Evolutionary conservation across 2,113 vertebrate species (phyloP).

Genomic region (Pedetes capensis): DNA sequence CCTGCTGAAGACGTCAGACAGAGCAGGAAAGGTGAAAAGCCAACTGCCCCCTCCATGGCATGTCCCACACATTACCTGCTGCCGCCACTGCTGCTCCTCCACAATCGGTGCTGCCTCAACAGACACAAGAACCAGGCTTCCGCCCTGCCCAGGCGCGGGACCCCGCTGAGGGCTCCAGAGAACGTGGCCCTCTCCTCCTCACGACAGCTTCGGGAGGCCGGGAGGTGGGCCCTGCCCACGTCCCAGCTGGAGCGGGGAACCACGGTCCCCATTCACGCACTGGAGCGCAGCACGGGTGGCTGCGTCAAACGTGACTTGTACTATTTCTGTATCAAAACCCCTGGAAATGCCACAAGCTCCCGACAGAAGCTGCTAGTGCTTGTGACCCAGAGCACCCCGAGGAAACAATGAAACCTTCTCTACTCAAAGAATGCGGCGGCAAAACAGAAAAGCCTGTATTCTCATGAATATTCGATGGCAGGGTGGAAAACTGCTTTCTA

Average conservation of each 20-base stretch:
- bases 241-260: neutral
- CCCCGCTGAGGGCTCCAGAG: neutral
- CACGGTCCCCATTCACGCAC: slow-evolving; percentile 73
- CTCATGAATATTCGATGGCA: slow-evolving; percentile 67
- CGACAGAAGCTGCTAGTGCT: slow-evolving; percentile 65
- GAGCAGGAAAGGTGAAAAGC: neutral
- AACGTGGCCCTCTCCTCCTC: fast-evolving
- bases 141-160: fast-evolving
- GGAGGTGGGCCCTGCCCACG: neutral
- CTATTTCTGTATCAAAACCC: slow-evolving; percentile 76
- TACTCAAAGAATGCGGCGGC: slow-evolving; percentile 68
- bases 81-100: fast-evolving
- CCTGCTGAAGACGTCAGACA: neutral
- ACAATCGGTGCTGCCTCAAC: fast-evolving
- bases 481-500: slow-evolving; percentile 74
- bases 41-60: fast-evolving
- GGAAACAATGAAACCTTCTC: slow-evolving; percentile 78
- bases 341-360: slow-evolving; percentile 72
- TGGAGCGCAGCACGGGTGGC: neutral
- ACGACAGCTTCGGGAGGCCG: fast-evolving
- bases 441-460: slow-evolving; percentile 79
- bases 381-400: slow-evolving; percentile 79
- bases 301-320: slow-evolving; percentile 75
- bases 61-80: fast-evolving
- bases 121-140: fast-evolving